Evolutionary conservation across 2,888 invertebrate species (phyloP).

Genomic region (Cephonodes hylas): DNA sequence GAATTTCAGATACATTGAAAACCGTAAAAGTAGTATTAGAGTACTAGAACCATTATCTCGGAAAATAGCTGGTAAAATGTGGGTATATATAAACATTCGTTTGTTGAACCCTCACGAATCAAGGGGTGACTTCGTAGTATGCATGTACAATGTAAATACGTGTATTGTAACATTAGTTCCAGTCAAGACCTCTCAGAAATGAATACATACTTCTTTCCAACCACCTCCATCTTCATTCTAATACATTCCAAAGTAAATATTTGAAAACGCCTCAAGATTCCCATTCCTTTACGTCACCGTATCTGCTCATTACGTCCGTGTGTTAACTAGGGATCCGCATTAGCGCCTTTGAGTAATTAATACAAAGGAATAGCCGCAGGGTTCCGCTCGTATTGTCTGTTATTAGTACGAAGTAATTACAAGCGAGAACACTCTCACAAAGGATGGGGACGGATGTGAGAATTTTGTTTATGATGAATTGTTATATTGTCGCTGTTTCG

Average conservation of each 20-base stretch:
- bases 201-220: not conserved
- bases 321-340: constrained; percentile 22
- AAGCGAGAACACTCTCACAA: constrained; percentile 32
- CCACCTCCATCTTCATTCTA: not conserved
- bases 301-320: constrained; percentile 24
- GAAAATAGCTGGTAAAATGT: too few species aligned
- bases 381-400: constrained; percentile 31
- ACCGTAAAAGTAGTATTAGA: too few species aligned
- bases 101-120: too few species aligned
- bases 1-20: too few species aligned
- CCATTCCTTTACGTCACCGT: constrained; percentile 21
- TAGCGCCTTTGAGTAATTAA: constrained; percentile 38
- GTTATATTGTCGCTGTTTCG: not conserved
- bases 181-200: too few species aligned
- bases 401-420: constrained; percentile 30
- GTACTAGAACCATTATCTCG: too few species aligned
- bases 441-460: constrained; percentile 30
- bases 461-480: constrained; percentile 22
- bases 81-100: too few species aligned
- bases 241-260: not conserved
- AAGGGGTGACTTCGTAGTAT: too few species aligned
- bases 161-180: too few species aligned
- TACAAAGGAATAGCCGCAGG: constrained; percentile 36
- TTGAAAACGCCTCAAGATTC: not conserved
- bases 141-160: too few species aligned